Evolutionary conservation across 2,797 vertebrate species (phyloP).

Genomic region (Zenarchopterus dispar): DNA sequence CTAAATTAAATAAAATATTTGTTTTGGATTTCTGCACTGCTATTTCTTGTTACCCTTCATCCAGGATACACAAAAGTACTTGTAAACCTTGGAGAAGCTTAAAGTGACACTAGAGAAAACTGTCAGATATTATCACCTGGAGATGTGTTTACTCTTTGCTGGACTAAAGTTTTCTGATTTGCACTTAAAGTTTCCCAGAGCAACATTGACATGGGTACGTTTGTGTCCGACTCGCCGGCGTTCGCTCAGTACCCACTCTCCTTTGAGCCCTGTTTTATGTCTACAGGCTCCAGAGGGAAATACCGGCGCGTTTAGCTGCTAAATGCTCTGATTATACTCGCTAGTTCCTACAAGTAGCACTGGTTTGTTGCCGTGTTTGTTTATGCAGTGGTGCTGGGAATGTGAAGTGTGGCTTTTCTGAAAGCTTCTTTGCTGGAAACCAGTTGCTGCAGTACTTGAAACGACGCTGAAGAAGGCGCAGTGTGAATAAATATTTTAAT

Average conservation of each 20-base stretch:
- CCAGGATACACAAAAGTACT: background rate
- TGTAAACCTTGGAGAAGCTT: fast-evolving
- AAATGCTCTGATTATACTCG: background rate
- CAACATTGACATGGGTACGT: constrained; percentile 1
- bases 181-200: background rate
- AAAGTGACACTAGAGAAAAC: background rate
- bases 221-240: background rate
- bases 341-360: background rate
- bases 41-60: background rate
- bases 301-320: background rate
- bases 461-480: background rate
- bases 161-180: too few species aligned
- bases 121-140: too few species aligned
- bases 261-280: background rate
- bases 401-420: background rate
- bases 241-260: background rate
- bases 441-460: background rate
- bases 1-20: too few species aligned
- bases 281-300: background rate
- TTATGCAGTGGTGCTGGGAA: background rate
- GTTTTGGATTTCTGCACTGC: too few species aligned
- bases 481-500: constrained; percentile 1
- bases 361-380: background rate
- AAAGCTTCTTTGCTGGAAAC: background rate
- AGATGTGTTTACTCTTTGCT: too few species aligned